Conservation (phyloP, 2,113 vertebrate species). For the Heterotis niloticus region DNA sequence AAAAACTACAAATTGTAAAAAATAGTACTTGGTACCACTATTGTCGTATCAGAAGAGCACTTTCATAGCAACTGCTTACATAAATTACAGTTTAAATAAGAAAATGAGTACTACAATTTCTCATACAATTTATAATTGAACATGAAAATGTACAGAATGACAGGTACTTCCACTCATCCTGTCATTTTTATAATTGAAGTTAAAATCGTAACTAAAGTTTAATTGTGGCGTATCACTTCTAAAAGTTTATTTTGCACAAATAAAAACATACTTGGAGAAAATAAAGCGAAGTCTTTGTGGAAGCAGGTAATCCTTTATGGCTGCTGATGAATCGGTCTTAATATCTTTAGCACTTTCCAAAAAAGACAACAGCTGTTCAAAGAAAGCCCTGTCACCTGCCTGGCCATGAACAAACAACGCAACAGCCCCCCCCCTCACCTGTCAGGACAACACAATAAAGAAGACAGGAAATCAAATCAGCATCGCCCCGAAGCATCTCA, state of each 20-base stretch:
- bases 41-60: no score
- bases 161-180: no score
- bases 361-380: constrained; percentile 44
- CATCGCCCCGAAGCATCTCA: constrained; percentile 36
- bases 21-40: no score
- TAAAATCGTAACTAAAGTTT: no score
- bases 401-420: constrained; percentile 19
- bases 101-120: no score
- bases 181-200: no score
- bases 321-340: constrained; percentile 16
- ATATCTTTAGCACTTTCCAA: constrained; percentile 11
- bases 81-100: no score
- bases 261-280: background rate
- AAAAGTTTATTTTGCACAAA: background rate
- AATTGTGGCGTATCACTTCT: background rate
- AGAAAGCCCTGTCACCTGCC: constrained; percentile 28
- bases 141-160: no score
- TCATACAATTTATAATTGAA: no score
- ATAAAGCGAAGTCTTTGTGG: background rate
- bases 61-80: no score
- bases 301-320: background rate
- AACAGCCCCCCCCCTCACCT: constrained; percentile 23
- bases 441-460: constrained; percentile 29
- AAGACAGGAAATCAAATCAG: constrained; percentile 50
- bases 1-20: no score